Conservation (phyloP, 2,888 invertebrate species). For the Lasioglossum vierecki region DNA sequence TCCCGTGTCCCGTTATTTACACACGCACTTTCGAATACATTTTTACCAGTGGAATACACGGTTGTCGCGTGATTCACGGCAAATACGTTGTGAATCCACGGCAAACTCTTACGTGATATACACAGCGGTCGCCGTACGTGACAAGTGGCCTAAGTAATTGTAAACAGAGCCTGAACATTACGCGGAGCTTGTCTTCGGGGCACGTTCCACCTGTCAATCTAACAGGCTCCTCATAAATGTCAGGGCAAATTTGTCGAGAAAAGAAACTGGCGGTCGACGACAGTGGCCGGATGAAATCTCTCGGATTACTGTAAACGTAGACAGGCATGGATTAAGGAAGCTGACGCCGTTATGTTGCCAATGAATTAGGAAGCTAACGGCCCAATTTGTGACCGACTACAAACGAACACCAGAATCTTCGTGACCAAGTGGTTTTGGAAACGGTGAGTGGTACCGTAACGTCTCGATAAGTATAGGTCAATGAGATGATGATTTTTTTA, state of each 20-base stretch:
- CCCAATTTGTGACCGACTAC: not conserved
- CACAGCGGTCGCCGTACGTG: conserved; percentile 58
- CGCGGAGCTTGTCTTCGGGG: conserved; percentile 7
- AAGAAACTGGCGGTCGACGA: not conserved
- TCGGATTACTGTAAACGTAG: too few relatives aligned
- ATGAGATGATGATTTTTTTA: too few relatives aligned
- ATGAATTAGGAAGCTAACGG: conserved; percentile 12
- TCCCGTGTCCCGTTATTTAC: conserved; percentile 39
- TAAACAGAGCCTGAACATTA: conserved; percentile 59
- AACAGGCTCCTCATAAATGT: conserved; percentile 47
- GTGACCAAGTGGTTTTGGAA: not conserved
- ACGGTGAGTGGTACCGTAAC: not conserved
- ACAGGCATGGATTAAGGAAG: not conserved
- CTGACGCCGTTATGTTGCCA: not conserved
- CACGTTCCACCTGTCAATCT: conserved; percentile 53
- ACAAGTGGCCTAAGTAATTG: conserved; percentile 66
- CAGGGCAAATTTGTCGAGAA: conserved; percentile 34
- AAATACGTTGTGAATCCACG: conserved; percentile 50
- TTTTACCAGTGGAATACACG: conserved; percentile 33
- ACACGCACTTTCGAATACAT: conserved; percentile 45
- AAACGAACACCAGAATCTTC: not conserved
- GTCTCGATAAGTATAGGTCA: not conserved
- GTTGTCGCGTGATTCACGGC: conserved; percentile 42
- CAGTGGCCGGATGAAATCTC: not conserved
- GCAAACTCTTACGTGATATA: conserved; percentile 49